Evolutionary conservation across 2,113 vertebrate species (phyloP).

Genomic region (Spheniscus mendiculus): DNA sequence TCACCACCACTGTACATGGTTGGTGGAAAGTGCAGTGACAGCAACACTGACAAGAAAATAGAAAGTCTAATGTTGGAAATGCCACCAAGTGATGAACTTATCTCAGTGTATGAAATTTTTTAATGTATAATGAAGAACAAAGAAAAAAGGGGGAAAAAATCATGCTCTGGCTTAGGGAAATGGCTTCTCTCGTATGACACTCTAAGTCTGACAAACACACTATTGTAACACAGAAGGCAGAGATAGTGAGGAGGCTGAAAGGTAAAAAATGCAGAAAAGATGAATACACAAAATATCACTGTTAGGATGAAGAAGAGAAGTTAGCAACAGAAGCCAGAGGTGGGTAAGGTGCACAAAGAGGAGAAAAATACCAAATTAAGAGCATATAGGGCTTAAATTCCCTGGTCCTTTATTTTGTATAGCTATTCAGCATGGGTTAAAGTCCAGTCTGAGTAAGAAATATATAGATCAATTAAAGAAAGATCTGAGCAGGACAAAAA

Average conservation of each 20-base stretch:
- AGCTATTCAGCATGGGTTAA: not conserved
- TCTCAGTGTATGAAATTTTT: not conserved
- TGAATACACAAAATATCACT: not conserved
- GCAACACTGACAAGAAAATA: not conserved
- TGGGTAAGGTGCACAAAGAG: not conserved
- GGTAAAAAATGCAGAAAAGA: not conserved
- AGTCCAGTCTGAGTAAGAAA: not conserved
- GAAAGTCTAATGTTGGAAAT: not conserved
- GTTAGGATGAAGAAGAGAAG: not conserved
- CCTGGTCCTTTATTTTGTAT: not conserved
- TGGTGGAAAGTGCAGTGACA: not conserved
- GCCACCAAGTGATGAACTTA: not conserved
- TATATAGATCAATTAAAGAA: not conserved
- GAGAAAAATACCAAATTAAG: not conserved
- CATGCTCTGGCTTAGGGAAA: not conserved
- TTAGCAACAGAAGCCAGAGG: not conserved
- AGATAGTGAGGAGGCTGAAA: not conserved
- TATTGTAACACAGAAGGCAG: not conserved
- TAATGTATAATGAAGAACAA: not conserved
- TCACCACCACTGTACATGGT: not conserved
- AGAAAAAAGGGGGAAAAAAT: not conserved
- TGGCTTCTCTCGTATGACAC: not conserved
- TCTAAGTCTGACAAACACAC: not conserved
- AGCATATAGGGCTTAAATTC: not conserved
- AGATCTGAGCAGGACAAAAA: not conserved